These are phyloP conservation scores for Capitella teleta DNA, from an alignment of 1,140 invertebrate species.

Conservation along the genomic window DNA sequence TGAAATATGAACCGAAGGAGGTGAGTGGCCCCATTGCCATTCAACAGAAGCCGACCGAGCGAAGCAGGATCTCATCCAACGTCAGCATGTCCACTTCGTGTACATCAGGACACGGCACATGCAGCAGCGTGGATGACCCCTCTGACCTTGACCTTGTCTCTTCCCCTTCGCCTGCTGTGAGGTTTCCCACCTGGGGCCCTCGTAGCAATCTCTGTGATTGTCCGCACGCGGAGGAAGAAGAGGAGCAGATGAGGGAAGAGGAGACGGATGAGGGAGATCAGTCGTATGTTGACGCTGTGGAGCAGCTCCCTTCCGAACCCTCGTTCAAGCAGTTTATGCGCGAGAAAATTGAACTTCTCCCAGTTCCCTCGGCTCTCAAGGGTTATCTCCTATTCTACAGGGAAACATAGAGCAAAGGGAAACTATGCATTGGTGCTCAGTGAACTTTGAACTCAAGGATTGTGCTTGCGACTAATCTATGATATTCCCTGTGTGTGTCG, in stretches of 20 bases:
- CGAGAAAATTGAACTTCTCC: conserved; percentile 46
- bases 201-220: conserved; percentile 3
- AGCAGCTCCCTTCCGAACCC: conserved; percentile 1
- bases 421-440: too few relatives aligned
- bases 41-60: background rate
- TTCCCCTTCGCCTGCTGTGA: background rate
- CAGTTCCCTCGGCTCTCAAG: conserved; percentile 48
- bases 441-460: too few relatives aligned
- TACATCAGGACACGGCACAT: conserved; percentile 13
- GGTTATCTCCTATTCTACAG: conserved; percentile 48
- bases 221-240: conserved; percentile 3
- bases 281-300: conserved; percentile 8
- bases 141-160: background rate
- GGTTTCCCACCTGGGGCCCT: too few relatives aligned
- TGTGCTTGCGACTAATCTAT: too few relatives aligned
- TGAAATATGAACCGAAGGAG: conserved; percentile 3
- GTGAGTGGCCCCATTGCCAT: background rate
- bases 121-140: conserved; percentile 2
- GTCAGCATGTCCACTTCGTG: conserved; percentile 6
- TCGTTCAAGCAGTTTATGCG: conserved; percentile 40
- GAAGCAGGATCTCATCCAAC: background rate
- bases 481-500: too few relatives aligned
- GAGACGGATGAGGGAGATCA: conserved; percentile 10
- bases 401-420: background rate
- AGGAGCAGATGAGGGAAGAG: background rate